phyloP scores from a whole-genome alignment of 2,113 vertebrate species.

The Aptenodytes forsteri region DNA sequence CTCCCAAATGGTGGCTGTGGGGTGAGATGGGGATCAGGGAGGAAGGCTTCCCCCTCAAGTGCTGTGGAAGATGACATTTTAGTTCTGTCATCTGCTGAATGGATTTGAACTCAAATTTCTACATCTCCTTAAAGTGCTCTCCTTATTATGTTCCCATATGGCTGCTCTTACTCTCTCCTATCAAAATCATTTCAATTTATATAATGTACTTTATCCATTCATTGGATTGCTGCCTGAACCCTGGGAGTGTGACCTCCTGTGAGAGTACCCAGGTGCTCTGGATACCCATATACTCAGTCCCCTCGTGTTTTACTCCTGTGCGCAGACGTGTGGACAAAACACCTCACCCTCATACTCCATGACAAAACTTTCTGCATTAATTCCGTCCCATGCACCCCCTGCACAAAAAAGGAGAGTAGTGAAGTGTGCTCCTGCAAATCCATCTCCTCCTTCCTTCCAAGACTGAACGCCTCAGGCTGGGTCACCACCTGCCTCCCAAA shows the following conservation, averaged over 20 bases:
- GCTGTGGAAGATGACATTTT: not conserved
- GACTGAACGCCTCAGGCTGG: not conserved
- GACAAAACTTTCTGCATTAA: not conserved
- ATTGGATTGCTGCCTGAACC: not conserved
- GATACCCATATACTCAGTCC: not conserved
- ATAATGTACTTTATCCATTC: not conserved
- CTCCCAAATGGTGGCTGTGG: not conserved
- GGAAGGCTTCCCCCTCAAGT: not conserved
- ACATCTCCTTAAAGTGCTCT: not conserved
- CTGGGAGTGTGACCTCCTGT: not conserved
- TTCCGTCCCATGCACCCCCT: not conserved
- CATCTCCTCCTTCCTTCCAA: not conserved
- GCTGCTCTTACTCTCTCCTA: not conserved
- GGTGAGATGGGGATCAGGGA: not conserved
- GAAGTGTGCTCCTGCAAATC: not conserved
- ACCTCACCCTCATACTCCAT: not conserved
- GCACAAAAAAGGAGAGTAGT: not conserved
- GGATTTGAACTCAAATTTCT: not conserved
- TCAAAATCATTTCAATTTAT: not conserved
- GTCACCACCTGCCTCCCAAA: not conserved
- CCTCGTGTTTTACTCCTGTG: not conserved
- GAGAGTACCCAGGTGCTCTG: rapidly evolving
- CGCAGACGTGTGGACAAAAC: not conserved
- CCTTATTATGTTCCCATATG: not conserved
- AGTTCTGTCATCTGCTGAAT: not conserved